phyloP scores from a whole-genome alignment of 1,140 invertebrate genomes.

The Nebria ingens region DNA sequence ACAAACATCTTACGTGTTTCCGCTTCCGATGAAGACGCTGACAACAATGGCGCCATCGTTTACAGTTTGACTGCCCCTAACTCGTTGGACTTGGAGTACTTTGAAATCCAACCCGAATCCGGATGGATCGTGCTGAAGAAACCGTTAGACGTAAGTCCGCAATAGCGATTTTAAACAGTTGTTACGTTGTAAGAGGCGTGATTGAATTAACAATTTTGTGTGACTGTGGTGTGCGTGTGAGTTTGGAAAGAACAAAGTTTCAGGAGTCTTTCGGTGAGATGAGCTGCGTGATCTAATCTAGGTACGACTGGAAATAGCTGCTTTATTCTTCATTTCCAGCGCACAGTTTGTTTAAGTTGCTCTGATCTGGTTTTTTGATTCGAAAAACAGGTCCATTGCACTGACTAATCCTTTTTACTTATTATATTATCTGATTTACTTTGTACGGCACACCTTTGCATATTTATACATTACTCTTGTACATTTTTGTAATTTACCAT shows the following conservation, averaged over 20 bases:
- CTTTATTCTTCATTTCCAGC: slow-evolving; percentile 37
- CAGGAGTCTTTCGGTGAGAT: too few relatives aligned
- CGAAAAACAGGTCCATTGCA: slow-evolving; percentile 25
- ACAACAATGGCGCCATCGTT: slow-evolving; percentile 91
- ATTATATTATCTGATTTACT: slow-evolving; percentile 39
- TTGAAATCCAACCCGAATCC: slow-evolving; percentile 90
- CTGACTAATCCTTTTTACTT: slow-evolving; percentile 32
- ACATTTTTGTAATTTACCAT: too few relatives aligned
- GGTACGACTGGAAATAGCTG: slow-evolving; percentile 36
- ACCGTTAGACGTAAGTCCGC: slow-evolving; percentile 87
- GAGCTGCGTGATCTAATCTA: too few relatives aligned
- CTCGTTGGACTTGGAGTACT: slow-evolving; percentile 81
- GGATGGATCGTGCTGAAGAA: slow-evolving; percentile 93
- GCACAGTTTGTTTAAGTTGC: slow-evolving; percentile 40
- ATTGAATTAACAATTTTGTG: too few relatives aligned
- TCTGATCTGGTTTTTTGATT: slow-evolving; percentile 22
- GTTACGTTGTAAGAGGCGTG: too few relatives aligned
- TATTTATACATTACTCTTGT: slow-evolving; percentile 5
- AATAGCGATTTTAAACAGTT: not conserved
- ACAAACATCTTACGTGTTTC: slow-evolving; percentile 89
- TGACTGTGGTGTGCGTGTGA: not conserved
- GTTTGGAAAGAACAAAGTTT: too few relatives aligned
- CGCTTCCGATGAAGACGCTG: slow-evolving; percentile 90
- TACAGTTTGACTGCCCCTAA: slow-evolving; percentile 80
- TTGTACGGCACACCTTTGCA: slow-evolving; percentile 49